phyloP scores from a whole-genome alignment of 1,140 invertebrate species.

The Lutraria rhynchaena region DNA sequence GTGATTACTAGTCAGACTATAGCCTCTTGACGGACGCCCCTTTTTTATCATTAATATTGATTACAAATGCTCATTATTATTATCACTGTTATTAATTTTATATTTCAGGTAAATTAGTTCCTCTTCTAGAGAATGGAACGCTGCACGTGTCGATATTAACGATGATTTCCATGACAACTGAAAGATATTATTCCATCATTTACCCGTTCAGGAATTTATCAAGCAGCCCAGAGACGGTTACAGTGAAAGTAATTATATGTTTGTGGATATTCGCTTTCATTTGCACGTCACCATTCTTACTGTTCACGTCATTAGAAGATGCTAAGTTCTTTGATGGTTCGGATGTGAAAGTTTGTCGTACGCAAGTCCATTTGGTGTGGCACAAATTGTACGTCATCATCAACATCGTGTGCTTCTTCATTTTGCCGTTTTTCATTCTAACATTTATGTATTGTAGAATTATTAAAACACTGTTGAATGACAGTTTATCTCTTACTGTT shows the following conservation, averaged over 20 bases:
- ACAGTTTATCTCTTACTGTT: background rate
- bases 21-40: no score
- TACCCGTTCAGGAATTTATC: constrained; percentile 58
- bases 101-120: constrained; percentile 67
- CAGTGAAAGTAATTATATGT: constrained; percentile 44
- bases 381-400: constrained; percentile 57
- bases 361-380: background rate
- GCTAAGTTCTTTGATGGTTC: constrained; percentile 59
- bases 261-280: constrained; percentile 60
- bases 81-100: no score
- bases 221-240: background rate
- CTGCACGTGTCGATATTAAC: constrained; percentile 66
- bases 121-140: constrained; percentile 66
- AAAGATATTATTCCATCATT: constrained; percentile 71
- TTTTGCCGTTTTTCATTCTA: constrained; percentile 62
- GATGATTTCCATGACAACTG: constrained; percentile 68
- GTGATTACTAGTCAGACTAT: no score
- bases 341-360: constrained; percentile 56
- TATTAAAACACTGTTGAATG: constrained; percentile 46
- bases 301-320: constrained; percentile 50
- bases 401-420: constrained; percentile 51
- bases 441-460: constrained; percentile 65
- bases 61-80: no score
- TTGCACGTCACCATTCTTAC: constrained; percentile 59
- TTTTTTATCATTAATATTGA: no score